A percentile compares a stretch with the other conserved stretches of the same genome.
Conservation (phyloP, 2,797 vertebrate species). For the Lophura swinhoii region DNA sequence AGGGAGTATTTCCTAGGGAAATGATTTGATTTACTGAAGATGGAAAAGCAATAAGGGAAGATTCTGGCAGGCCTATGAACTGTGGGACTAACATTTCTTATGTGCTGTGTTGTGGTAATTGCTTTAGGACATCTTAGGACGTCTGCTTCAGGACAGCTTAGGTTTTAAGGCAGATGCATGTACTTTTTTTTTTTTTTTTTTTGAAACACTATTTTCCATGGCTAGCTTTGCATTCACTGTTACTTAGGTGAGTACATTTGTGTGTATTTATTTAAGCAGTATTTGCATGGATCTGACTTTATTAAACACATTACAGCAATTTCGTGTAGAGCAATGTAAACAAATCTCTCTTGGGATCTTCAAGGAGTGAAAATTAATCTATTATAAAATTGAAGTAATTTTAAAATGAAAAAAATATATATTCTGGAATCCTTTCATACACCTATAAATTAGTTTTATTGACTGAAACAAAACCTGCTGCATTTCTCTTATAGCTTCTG, state of each 20-base stretch:
- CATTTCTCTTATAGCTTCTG: background rate
- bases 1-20: background rate
- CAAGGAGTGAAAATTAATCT: background rate
- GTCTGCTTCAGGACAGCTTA: background rate
- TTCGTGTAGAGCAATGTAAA: background rate
- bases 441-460: background rate
- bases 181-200: background rate
- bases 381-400: background rate
- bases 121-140: background rate
- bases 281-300: background rate
- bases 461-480: background rate
- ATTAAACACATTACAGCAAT: background rate
- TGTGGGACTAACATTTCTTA: background rate
- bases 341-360: background rate
- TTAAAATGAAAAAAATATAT: background rate
- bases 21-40: background rate
- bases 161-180: background rate
- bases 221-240: background rate
- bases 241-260: accelerated
- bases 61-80: background rate
- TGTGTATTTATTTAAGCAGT: background rate
- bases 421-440: background rate
- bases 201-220: background rate
- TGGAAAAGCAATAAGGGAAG: background rate
- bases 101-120: background rate